These are phyloP conservation scores for Aphelinus atriplicis DNA, from an alignment of 1,140 invertebrate genomes.

Conservation along the genomic window DNA sequence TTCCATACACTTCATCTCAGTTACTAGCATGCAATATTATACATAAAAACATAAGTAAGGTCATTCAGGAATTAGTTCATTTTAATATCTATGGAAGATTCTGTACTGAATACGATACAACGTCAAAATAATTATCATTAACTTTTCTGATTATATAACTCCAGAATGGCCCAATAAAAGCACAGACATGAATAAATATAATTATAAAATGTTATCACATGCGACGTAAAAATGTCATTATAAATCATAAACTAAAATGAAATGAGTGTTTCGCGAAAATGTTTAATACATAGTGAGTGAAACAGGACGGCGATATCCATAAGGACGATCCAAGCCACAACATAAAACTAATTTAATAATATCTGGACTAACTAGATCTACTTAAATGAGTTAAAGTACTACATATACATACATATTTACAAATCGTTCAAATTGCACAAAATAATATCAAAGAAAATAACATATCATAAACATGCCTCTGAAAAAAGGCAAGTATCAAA, in stretches of 20 bases:
- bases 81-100: too few relatives aligned
- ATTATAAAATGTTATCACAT: slow-evolving; percentile 14
- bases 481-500: slow-evolving; percentile 23
- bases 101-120: too few relatives aligned
- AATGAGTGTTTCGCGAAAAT: slow-evolving; percentile 12
- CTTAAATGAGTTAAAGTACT: too few relatives aligned
- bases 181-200: slow-evolving; percentile 12
- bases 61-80: too few relatives aligned
- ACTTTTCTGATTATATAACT: too few relatives aligned
- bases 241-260: slow-evolving; percentile 15
- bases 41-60: too few relatives aligned
- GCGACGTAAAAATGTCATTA: neutral
- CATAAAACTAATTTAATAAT: too few relatives aligned
- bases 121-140: too few relatives aligned
- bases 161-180: neutral
- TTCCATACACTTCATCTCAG: neutral
- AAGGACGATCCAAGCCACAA: neutral
- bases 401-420: slow-evolving; percentile 21
- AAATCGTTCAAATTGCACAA: neutral
- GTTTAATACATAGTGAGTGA: neutral
- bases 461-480: slow-evolving; percentile 27
- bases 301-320: too few relatives aligned
- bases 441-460: slow-evolving; percentile 17
- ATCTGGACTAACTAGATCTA: too few relatives aligned
- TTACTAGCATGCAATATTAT: neutral